Base-by-base conservation (phyloP, 2,797 vertebrate species). In the Bufotes viridis region DNA sequence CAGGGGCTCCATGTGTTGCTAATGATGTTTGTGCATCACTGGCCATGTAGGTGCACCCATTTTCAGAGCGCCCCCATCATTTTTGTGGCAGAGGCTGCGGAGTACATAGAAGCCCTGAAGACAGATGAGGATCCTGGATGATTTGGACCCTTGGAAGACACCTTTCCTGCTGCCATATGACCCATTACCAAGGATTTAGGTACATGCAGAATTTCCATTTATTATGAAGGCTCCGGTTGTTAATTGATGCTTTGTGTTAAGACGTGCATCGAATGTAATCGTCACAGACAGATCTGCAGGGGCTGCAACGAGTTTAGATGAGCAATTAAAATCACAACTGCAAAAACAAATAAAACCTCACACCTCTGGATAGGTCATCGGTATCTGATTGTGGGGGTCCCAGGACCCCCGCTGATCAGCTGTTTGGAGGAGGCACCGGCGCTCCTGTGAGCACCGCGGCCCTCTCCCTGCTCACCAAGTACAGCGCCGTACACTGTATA, bases 251-350 rank as follows among this genome's bases (percentile, higher is more conserved):
- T 9, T 12, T 17, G 26, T 79, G 78, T 79, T 60, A 79, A 58
- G 49, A 78, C 51, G 57, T 17, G 53, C 22, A 78, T 8, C 76
- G 26, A 17, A 78, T 78, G 22, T 78, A 78, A 58, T 79, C 60
- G 8, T 26, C 10, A 26, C 55, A 42, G 29, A 29, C 29, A 29
- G 29, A 29, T 29, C 29, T 78, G 53, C 26, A 17, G 55, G 55
- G 76, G 78, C 69, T 29, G 69, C n/a, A 12, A 69, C 15, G 12
- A n/a, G 63, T n/a, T 12, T 2, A n/a, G 65, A 69, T 13, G n/a
- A 26, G n/a, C 63, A 65, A 24, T n/a, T 12, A n/a, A n/a, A 65
- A 24, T n/a, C 63, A 65, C 34, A 42, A 42, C 34, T 65, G n/a
- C 10, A 65, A 24, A n/a, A 65, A n/a, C 22, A 65, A n/a, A 67